Evolutionary conservation across 2,113 vertebrate species (phyloP).

Genomic region (Alligator mississippiensis): DNA sequence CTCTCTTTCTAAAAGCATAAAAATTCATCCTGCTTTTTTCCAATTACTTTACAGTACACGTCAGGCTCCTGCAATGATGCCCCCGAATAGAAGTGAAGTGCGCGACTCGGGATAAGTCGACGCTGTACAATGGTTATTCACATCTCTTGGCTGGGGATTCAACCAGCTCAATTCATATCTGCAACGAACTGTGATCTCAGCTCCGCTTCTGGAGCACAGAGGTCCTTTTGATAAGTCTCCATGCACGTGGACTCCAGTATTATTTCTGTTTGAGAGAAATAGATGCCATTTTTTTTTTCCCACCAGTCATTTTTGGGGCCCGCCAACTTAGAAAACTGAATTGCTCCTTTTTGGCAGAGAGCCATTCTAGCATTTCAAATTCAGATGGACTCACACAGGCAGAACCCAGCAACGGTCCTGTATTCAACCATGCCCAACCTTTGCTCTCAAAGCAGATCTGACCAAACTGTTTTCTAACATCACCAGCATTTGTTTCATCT

Average conservation of each 20-base stretch:
- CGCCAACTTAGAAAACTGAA: neutral
- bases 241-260: neutral
- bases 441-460: neutral
- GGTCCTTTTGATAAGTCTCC: slow-evolving; percentile 55
- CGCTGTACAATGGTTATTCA: slow-evolving; percentile 13
- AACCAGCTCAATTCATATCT: slow-evolving; percentile 4
- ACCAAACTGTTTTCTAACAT: neutral
- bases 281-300: neutral
- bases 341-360: fast-evolving
- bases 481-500: neutral
- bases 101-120: neutral
- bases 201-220: slow-evolving; percentile 44
- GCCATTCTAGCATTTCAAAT: slow-evolving; percentile 1
- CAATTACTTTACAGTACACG: neutral
- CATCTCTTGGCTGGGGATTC: neutral
- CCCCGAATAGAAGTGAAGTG: neutral
- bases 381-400: neutral
- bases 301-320: neutral
- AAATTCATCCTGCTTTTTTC: neutral
- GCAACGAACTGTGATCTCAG: slow-evolving; percentile 48
- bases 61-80: neutral
- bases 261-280: slow-evolving; percentile 32
- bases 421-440: fast-evolving
- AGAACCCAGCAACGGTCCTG: fast-evolving
- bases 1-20: neutral